These are phyloP conservation scores for Anastatus disparis DNA, from an alignment of 1,140 invertebrate species.

Conservation along the genomic window DNA sequence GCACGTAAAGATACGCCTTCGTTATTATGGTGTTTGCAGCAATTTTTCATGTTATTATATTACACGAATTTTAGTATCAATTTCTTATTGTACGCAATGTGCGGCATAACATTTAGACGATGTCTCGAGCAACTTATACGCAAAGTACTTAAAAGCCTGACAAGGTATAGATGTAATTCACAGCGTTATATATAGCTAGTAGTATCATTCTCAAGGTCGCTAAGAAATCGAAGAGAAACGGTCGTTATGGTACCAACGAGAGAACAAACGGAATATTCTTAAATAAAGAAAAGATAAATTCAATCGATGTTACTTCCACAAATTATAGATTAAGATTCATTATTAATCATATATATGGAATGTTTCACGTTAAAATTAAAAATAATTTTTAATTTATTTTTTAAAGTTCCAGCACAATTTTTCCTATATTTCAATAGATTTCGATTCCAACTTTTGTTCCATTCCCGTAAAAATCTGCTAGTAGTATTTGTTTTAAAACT, in stretches of 20 bases:
- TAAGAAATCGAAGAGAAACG: constrained; percentile 14
- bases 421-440: too few species aligned
- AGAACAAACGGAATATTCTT: constrained; percentile 1
- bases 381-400: too few species aligned
- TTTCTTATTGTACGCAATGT: constrained; percentile 71
- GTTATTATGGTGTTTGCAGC: constrained; percentile 68
- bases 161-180: constrained; percentile 60
- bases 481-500: too few species aligned
- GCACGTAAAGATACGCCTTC: constrained; percentile 58
- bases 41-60: constrained; percentile 71
- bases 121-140: constrained; percentile 67
- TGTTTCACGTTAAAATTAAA: too few species aligned
- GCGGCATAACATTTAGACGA: constrained; percentile 69
- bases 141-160: constrained; percentile 61
- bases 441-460: too few species aligned
- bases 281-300: background rate
- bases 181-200: constrained; percentile 55
- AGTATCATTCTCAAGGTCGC: constrained; percentile 10
- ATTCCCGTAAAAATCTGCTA: too few species aligned
- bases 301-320: too few species aligned
- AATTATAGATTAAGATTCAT: too few species aligned
- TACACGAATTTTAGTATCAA: constrained; percentile 73
- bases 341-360: too few species aligned
- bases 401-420: too few species aligned
- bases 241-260: constrained; percentile 33